Conservation (phyloP, 2,797 vertebrate species). For the Argya squamiceps region DNA sequence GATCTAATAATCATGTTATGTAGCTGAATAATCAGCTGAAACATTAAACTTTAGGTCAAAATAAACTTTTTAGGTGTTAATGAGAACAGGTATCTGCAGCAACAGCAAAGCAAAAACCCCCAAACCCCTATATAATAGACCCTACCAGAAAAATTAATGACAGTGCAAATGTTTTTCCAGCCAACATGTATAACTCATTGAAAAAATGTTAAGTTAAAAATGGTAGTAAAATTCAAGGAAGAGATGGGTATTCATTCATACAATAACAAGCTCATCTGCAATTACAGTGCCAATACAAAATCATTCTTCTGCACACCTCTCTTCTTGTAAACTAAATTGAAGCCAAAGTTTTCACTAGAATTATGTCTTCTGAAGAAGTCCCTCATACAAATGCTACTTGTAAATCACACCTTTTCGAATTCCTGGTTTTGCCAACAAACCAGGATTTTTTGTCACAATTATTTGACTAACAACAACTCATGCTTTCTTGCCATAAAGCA, state of each 20-base stretch:
- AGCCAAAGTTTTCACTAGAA: background rate
- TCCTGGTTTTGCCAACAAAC: background rate
- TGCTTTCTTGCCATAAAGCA: background rate
- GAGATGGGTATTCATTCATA: background rate
- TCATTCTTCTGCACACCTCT: background rate
- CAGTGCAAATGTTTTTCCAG: background rate
- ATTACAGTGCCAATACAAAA: background rate
- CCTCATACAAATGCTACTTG: background rate
- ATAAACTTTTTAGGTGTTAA: background rate
- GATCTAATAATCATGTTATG: background rate
- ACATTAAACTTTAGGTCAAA: background rate
- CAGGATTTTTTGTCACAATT: background rate
- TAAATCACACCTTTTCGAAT: background rate
- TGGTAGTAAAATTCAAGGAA: background rate
- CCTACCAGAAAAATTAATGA: background rate
- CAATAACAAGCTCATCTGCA: background rate
- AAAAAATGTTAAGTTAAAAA: background rate
- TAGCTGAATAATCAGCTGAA: background rate
- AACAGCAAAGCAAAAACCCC: background rate
- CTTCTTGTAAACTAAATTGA: background rate
- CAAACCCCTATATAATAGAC: background rate
- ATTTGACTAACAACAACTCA: background rate
- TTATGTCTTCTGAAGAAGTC: background rate
- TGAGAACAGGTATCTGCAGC: background rate
- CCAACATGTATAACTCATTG: background rate